Evolutionary conservation across 1,140 invertebrate species (phyloP).

Genomic region (Drosophila willistoni): DNA sequence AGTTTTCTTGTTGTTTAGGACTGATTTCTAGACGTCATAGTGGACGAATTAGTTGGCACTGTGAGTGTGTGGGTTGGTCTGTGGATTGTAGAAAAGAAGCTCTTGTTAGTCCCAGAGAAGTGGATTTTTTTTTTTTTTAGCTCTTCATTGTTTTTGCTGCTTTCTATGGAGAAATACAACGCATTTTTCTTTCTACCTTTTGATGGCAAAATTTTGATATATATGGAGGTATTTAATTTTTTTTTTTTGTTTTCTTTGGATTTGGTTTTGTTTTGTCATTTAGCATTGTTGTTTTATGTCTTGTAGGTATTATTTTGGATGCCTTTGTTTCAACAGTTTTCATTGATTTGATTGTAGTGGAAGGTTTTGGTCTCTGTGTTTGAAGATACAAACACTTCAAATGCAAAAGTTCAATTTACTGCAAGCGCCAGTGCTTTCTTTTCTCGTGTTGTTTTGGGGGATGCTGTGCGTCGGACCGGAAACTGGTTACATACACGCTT

Average conservation of each 20-base stretch:
- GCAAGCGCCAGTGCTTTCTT: slow-evolving; percentile 69
- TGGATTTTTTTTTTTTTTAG: neutral
- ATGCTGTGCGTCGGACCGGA: slow-evolving; percentile 49
- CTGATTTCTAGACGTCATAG: neutral
- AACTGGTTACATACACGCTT: slow-evolving; percentile 53
- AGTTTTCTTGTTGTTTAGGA: neutral
- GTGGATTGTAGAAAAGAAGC: slow-evolving; percentile 6
- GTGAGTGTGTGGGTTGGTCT: neutral
- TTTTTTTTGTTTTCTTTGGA: neutral
- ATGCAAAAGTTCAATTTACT: slow-evolving; percentile 79
- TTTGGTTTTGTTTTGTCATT: neutral
- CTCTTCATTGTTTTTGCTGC: neutral
- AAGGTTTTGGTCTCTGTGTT: slow-evolving; percentile 36
- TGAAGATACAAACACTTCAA: slow-evolving; percentile 59
- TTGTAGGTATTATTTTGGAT: slow-evolving; percentile 30
- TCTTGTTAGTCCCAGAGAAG: slow-evolving; percentile 27
- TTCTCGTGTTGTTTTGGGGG: slow-evolving; percentile 59
- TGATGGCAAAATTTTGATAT: neutral
- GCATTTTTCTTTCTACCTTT: slow-evolving; percentile 8
- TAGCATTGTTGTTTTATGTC: slow-evolving; percentile 1
- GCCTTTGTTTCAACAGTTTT: slow-evolving; percentile 62
- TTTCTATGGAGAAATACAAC: neutral
- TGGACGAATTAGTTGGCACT: slow-evolving; percentile 19
- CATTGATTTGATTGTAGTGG: slow-evolving; percentile 30
- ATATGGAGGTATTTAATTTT: neutral